Evolutionary conservation across 2,888 invertebrate genomes (phyloP).

Genomic region (Drosophila glabriapex): DNA sequence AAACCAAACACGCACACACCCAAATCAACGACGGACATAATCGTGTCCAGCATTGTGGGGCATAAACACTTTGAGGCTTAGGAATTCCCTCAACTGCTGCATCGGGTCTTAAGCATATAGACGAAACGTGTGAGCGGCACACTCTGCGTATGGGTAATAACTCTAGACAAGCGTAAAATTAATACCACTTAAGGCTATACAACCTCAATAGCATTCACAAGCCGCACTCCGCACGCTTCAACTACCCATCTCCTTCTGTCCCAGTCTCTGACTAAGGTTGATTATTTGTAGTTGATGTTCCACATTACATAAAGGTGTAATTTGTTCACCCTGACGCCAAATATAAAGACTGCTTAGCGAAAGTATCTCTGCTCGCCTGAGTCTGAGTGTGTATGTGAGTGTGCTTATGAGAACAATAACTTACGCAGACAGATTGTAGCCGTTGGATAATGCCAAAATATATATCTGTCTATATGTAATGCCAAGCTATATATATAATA

Average conservation of each 20-base stretch:
- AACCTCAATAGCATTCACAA: constrained; percentile 42
- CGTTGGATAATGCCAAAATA: background rate
- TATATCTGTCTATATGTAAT: constrained; percentile 13
- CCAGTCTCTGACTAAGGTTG: constrained; percentile 9
- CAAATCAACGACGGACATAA: constrained; percentile 31
- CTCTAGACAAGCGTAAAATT: constrained; percentile 81
- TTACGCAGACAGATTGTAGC: constrained; percentile 25
- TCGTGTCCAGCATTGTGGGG: constrained; percentile 61
- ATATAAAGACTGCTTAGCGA: constrained; percentile 21
- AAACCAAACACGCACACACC: constrained; percentile 63
- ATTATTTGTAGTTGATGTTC: constrained; percentile 52
- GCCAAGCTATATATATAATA: background rate
- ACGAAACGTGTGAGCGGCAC: constrained; percentile 38
- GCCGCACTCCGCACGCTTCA: background rate
- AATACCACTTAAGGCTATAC: constrained; percentile 68
- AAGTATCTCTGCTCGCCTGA: constrained; percentile 1
- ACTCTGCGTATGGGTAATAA: constrained; percentile 74
- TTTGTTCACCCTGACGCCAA: constrained; percentile 55
- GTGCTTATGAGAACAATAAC: constrained; percentile 28
- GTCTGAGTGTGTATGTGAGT: constrained; percentile 8
- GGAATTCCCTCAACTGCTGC: constrained; percentile 36
- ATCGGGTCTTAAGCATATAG: constrained; percentile 44
- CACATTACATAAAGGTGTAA: constrained; percentile 63
- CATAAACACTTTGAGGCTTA: constrained; percentile 48
- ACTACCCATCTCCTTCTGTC: background rate